phyloP scores from a whole-genome alignment of 2,888 invertebrate genomes.

The Leucophenga montana region DNA sequence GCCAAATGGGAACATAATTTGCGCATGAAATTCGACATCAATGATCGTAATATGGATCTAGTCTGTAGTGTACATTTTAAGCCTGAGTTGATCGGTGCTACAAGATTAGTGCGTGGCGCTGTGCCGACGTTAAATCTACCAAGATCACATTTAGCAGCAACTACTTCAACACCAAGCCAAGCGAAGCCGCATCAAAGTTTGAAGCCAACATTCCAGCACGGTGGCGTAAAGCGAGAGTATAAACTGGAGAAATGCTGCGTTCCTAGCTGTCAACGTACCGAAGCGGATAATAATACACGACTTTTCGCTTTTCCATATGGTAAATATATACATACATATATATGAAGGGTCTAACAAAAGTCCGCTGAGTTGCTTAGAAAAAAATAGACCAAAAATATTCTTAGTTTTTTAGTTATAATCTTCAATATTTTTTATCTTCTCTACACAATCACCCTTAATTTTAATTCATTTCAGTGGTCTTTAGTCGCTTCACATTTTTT shows the following conservation, averaged over 20 bases:
- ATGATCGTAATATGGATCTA: slow-evolving; percentile 9
- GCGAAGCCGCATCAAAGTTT: no score
- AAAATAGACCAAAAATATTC: no score
- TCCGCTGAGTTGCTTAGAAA: no score
- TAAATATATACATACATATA: background rate
- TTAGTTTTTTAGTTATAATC: no score
- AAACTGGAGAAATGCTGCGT: slow-evolving; percentile 1
- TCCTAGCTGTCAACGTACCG: slow-evolving; percentile 46
- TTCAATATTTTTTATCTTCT: no score
- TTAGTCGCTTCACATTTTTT: no score
- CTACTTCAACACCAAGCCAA: no score
- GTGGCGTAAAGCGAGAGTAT: no score
- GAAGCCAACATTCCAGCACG: no score
- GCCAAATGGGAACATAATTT: slow-evolving; percentile 19
- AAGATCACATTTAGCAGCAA: no score
- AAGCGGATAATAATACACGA: slow-evolving; percentile 32
- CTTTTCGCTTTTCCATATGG: slow-evolving; percentile 53
- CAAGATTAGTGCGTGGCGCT: slow-evolving; percentile 7
- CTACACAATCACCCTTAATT: no score
- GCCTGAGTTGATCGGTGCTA: slow-evolving; percentile 11
- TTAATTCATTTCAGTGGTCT: no score
- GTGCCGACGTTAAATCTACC: slow-evolving; percentile 17
- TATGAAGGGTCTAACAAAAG: background rate
- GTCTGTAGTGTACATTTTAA: slow-evolving; percentile 23
- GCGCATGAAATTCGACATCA: slow-evolving; percentile 14